Conservation (phyloP, 2,797 vertebrate genomes). For the Astyanax mexicanus region DNA sequence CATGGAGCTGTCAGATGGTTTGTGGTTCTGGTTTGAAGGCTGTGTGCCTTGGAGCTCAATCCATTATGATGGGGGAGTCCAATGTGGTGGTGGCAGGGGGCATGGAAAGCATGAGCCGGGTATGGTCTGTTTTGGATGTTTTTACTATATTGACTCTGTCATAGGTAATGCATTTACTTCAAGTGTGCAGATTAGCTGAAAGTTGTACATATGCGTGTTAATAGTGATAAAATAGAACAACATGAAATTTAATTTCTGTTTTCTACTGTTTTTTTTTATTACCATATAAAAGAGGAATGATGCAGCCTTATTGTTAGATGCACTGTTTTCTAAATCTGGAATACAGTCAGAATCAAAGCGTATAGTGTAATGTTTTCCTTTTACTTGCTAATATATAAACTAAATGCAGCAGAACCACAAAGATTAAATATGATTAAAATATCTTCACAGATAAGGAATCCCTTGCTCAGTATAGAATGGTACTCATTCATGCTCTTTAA, state of each 20-base stretch:
- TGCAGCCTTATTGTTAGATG: neutral
- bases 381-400: neutral
- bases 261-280: too few relatives aligned
- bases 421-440: too few relatives aligned
- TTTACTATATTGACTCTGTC: too few relatives aligned
- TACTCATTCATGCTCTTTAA: slow-evolving; percentile 4
- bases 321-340: neutral
- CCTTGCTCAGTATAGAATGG: neutral
- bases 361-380: too few relatives aligned
- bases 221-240: neutral
- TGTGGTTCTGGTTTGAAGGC: slow-evolving; percentile 96
- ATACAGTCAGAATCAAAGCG: too few relatives aligned
- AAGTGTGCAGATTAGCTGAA: too few relatives aligned
- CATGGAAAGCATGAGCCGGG: slow-evolving; percentile 98
- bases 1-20: slow-evolving; percentile 98
- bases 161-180: too few relatives aligned
- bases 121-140: slow-evolving; percentile 69
- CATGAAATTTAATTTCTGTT: neutral
- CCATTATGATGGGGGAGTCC: slow-evolving; percentile 85
- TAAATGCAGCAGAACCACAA: neutral
- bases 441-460: too few relatives aligned
- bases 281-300: neutral
- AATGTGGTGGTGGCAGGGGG: slow-evolving; percentile 92
- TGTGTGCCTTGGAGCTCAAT: slow-evolving; percentile 90
- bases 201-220: too few relatives aligned